Evolutionary conservation across 1,140 invertebrate genomes (phyloP).

Genomic region (Microplitis mediator): DNA sequence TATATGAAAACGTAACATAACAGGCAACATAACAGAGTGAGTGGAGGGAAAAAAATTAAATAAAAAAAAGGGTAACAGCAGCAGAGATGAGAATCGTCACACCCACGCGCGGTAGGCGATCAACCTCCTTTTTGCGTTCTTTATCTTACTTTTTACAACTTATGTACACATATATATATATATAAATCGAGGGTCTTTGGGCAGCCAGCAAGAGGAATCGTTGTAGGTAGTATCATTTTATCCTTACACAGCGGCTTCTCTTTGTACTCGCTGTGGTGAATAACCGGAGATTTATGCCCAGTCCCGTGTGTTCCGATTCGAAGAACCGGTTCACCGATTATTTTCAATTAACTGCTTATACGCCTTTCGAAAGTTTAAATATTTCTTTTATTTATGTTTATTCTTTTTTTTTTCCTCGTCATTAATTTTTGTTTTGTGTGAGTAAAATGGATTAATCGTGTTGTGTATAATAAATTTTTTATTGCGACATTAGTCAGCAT

Average conservation of each 20-base stretch:
- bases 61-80: background rate
- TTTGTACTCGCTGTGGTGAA: constrained; percentile 17
- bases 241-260: constrained; percentile 9
- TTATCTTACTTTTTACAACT: background rate
- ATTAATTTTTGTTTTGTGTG: background rate
- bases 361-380: constrained; percentile 17
- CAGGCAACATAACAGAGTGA: no score
- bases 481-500: background rate
- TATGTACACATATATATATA: background rate
- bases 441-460: background rate
- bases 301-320: constrained; percentile 17
- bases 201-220: background rate
- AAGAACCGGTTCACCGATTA: constrained; percentile 27
- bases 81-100: constrained; percentile 18
- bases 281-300: constrained; percentile 23
- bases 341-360: constrained; percentile 28
- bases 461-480: constrained; percentile 8
- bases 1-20: no score
- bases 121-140: background rate
- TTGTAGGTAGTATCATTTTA: constrained; percentile 27
- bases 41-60: background rate
- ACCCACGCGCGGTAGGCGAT: constrained; percentile 13
- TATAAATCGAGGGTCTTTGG: background rate
- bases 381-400: constrained; percentile 2
- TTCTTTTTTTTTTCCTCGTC: constrained; percentile 5